Base-by-base conservation (phyloP, 2,888 invertebrate species). In the Cyclophora albipunctata region DNA sequence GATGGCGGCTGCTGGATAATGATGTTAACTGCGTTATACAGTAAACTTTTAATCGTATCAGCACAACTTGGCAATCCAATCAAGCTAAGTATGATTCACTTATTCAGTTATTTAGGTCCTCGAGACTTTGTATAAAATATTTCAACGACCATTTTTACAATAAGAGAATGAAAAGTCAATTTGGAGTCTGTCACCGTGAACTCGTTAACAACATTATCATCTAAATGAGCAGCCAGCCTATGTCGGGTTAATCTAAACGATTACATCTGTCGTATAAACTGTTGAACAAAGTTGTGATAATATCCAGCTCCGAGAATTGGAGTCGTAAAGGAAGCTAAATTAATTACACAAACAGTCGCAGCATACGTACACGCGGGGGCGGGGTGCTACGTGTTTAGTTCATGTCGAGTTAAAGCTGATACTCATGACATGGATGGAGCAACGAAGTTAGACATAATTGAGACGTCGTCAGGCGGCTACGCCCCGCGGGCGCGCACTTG, bases 381-480 rank as follows among this genome's bases (percentile, higher is more conserved):
- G 48, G 33, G 43, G 58, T 54, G 59, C 55, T 65, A 60, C 59
- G 51, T 58, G 56, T 51, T 50, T 62, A 64, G 60, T 62, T 70
- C 53, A 57, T 60, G 63, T 67, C 67, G 68, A 69, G 66, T 73
- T 66, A 64, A 67, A 69, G 68, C 71, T 73, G 71, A 72, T 71
- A 70, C 66, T 72, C 63, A 71, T 75, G 76, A 74, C 73, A 63
- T 56, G 73, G 66, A 71, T 68, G 68, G 71, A 72, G 75, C 74
- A 81, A 84, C 76, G 76, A 79, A 78, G 80, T 83, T 82, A 79
- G 76, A 74, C 70, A 79, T 84, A 84, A 84, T 81, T 81, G 81
- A 79, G 77, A 75, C 72, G 75, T 72, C 75, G 60, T 52, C 50
- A 20, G 43, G 47, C 7, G 47, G 73, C 72, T 69, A 73, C 75